Conservation (phyloP, 2,113 vertebrate species). For the Syngnathus floridae region DNA sequence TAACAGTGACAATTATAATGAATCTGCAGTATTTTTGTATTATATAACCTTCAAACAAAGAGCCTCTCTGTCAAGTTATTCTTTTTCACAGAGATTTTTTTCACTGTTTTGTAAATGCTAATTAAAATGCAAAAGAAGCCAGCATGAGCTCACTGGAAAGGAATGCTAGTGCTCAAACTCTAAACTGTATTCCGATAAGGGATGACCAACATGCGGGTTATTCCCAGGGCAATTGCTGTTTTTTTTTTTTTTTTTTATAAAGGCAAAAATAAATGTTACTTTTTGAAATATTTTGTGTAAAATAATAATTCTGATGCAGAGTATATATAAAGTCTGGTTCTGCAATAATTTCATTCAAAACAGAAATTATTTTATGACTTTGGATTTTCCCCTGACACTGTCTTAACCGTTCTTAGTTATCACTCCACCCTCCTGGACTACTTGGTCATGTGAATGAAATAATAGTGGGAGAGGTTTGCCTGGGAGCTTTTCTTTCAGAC, state of each 20-base stretch:
- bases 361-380: not conserved
- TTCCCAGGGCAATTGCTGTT: slow-evolving; percentile 4
- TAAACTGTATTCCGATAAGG: slow-evolving; percentile 13
- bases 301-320: not conserved
- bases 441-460: not conserved
- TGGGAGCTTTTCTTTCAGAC: slow-evolving; percentile 2
- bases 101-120: slow-evolving; percentile 17
- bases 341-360: not conserved
- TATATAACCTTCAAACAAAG: slow-evolving; percentile 50
- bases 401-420: not conserved
- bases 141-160: slow-evolving; percentile 19
- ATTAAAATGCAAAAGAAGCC: slow-evolving; percentile 23
- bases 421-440: not conserved
- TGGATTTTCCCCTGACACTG: not conserved
- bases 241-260: slow-evolving; percentile 18
- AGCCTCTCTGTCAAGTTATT: slow-evolving; percentile 20
- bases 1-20: slow-evolving; percentile 31
- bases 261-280: slow-evolving; percentile 41
- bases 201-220: slow-evolving; percentile 9
- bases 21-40: slow-evolving; percentile 47
- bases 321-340: not conserved
- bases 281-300: not conserved
- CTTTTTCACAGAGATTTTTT: slow-evolving; percentile 11
- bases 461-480: not conserved
- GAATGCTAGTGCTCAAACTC: slow-evolving; percentile 16